phyloP scores from a whole-genome alignment of 2,113 vertebrate genomes.

The Cochlearius cochlearius region DNA sequence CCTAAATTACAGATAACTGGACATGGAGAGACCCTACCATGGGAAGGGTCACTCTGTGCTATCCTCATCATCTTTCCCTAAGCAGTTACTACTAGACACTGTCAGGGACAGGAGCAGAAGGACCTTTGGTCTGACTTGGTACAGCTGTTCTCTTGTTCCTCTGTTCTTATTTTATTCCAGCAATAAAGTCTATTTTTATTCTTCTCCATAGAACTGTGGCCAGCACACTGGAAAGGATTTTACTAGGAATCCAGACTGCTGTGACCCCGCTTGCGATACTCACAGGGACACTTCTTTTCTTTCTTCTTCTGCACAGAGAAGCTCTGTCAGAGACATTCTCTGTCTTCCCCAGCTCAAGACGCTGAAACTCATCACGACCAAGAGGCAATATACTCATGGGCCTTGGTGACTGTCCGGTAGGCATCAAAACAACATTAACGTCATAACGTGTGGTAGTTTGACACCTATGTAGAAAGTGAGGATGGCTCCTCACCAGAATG shows the following conservation, averaged over 20 bases:
- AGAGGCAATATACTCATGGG: neutral
- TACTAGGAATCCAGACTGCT: neutral
- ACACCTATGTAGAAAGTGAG: neutral
- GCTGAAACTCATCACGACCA: neutral
- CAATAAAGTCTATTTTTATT: conserved; percentile 45
- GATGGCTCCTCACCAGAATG: neutral
- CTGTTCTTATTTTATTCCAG: conserved; percentile 44
- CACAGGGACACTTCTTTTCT: neutral
- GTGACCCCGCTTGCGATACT: neutral
- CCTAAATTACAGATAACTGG: neutral
- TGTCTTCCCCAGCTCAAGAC: neutral
- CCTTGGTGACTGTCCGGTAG: neutral
- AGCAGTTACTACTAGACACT: neutral
- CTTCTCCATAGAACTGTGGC: neutral
- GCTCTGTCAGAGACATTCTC: neutral
- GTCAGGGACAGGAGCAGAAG: conserved; percentile 16
- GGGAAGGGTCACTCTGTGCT: neutral
- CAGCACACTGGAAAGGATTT: conserved; percentile 4
- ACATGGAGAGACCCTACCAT: neutral
- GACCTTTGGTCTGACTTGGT: conserved; percentile 7
- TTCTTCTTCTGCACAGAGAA: neutral
- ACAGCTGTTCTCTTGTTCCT: conserved; percentile 44
- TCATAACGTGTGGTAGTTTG: neutral
- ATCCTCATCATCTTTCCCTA: neutral
- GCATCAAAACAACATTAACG: neutral